Conservation (phyloP, 2,888 invertebrate genomes). For the Criorhina ranunculi region DNA sequence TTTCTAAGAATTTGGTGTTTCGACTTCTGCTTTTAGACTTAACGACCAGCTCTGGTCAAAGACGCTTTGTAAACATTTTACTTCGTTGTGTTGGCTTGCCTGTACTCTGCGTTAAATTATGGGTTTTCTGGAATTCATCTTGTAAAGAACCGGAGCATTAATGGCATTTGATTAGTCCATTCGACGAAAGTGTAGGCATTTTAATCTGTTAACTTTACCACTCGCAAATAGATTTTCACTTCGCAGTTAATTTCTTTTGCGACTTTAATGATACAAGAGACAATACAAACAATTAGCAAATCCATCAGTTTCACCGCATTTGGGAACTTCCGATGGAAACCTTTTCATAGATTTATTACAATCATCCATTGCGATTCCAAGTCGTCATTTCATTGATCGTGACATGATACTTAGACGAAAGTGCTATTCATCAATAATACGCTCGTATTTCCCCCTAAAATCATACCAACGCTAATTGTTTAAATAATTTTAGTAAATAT, state of each 20-base stretch:
- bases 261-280: not conserved
- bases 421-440: constrained; percentile 27
- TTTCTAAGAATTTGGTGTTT: too few species aligned
- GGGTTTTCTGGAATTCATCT: too few species aligned
- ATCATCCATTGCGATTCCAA: constrained; percentile 3
- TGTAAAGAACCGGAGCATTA: too few species aligned
- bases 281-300: not conserved
- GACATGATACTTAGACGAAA: constrained; percentile 32
- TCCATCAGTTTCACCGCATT: not conserved
- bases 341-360: not conserved
- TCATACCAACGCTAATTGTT: constrained; percentile 44
- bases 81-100: too few species aligned
- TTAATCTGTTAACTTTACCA: not conserved
- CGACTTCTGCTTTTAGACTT: too few species aligned
- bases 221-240: not conserved
- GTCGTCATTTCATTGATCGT: constrained; percentile 46
- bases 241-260: not conserved
- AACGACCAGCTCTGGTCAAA: too few species aligned
- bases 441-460: constrained; percentile 4
- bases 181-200: not conserved
- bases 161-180: too few species aligned
- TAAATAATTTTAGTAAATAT: constrained; percentile 40
- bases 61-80: too few species aligned
- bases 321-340: not conserved
- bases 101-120: too few species aligned